Conservation (phyloP, 1,140 invertebrate genomes). For the Cydia pomonella region DNA sequence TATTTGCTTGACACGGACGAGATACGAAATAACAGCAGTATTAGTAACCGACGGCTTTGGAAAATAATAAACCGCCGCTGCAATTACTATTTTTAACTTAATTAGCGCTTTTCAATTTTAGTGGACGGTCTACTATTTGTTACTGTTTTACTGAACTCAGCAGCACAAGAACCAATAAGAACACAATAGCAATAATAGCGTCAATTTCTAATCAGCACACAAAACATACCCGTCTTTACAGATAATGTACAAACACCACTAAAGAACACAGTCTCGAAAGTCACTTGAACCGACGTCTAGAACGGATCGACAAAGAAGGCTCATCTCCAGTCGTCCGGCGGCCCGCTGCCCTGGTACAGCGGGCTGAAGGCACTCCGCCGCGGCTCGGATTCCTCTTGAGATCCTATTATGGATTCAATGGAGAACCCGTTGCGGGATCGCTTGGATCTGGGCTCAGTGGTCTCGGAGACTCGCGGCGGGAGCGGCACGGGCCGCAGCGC, state of each 20-base stretch:
- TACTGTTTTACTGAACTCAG: neutral
- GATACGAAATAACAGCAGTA: neutral
- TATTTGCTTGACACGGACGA: slow-evolving; percentile 27
- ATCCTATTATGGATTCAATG: slow-evolving; percentile 76
- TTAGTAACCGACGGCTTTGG: neutral
- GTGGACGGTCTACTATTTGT: slow-evolving; percentile 28
- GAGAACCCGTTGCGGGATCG: slow-evolving; percentile 77
- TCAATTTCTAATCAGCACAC: slow-evolving; percentile 22
- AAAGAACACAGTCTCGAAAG: slow-evolving; percentile 25
- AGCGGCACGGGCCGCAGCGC: slow-evolving; percentile 70
- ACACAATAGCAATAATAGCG: neutral
- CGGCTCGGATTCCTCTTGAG: slow-evolving; percentile 60
- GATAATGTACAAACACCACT: slow-evolving; percentile 24
- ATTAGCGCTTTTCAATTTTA: slow-evolving; percentile 9
- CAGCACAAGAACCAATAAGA: slow-evolving; percentile 16
- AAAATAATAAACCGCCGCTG: neutral
- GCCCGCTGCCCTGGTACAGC: slow-evolving; percentile 59
- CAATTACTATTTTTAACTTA: neutral
- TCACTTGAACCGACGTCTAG: slow-evolving; percentile 39
- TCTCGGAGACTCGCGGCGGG: slow-evolving; percentile 63
- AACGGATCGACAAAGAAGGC: slow-evolving; percentile 59
- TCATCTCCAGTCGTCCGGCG: slow-evolving; percentile 81
- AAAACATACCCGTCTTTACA: slow-evolving; percentile 33
- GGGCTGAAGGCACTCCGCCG: slow-evolving; percentile 76
- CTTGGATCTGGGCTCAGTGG: slow-evolving; percentile 65